Conservation (phyloP, 2,888 invertebrate genomes). For the Spilosoma lubricipeda region DNA sequence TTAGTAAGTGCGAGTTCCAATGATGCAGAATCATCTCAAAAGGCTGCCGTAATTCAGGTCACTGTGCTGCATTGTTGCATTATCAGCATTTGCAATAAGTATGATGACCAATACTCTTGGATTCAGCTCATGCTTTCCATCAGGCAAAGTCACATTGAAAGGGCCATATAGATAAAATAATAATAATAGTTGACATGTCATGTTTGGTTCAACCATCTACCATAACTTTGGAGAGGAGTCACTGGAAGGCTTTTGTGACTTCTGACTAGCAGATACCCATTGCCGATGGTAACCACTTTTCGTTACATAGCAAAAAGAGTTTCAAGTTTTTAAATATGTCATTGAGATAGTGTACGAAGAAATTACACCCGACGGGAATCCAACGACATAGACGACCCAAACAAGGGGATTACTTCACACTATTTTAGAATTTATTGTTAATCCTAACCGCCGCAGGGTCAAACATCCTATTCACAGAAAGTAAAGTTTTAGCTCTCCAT, state of each 20-base stretch:
- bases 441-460: background rate
- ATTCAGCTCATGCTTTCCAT: too few relatives aligned
- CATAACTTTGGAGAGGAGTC: background rate
- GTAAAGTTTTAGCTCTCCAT: background rate
- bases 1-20: too few relatives aligned
- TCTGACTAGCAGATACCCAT: background rate
- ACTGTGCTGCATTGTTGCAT: too few relatives aligned
- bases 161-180: too few relatives aligned
- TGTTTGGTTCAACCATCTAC: background rate
- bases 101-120: too few relatives aligned
- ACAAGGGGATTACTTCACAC: background rate
- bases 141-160: too few relatives aligned
- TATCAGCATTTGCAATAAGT: too few relatives aligned
- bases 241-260: background rate
- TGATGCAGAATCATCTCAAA: too few relatives aligned
- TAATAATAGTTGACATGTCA: background rate
- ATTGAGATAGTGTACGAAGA: background rate
- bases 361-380: background rate
- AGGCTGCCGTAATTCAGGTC: too few relatives aligned
- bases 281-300: too few relatives aligned
- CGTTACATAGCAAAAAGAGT: too few relatives aligned
- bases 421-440: background rate
- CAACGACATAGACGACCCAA: background rate
- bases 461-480: constrained; percentile 10
- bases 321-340: background rate